Percentiles rank a stretch among this genome's conserved stretches.
Evolutionary conservation across 2,797 vertebrate genomes (phyloP).

Genomic region (Siniperca undulata): DNA sequence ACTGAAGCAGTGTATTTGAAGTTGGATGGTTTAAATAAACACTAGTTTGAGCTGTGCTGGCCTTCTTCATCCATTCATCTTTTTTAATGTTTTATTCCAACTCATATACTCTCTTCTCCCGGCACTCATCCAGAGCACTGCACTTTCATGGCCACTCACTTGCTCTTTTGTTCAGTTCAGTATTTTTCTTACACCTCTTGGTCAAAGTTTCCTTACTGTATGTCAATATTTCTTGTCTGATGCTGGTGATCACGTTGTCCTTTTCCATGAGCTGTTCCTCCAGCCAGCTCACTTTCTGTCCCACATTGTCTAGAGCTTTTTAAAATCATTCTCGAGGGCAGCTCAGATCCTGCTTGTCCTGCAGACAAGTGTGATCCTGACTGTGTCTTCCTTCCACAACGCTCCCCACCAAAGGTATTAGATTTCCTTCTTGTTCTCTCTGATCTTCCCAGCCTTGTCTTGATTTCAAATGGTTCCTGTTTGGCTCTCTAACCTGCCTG

Average conservation of each 20-base stretch:
- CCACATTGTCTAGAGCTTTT: constrained; percentile 21
- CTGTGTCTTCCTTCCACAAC: constrained; percentile 12
- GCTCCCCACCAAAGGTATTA: neutral
- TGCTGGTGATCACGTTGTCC: constrained; percentile 16
- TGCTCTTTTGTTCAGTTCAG: neutral
- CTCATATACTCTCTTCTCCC: neutral
- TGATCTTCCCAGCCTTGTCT: constrained; percentile 9
- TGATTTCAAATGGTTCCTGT: neutral
- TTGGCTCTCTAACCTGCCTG: neutral
- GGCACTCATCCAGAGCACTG: neutral
- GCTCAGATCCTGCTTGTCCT: constrained; percentile 22
- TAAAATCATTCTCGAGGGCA: constrained; percentile 21
- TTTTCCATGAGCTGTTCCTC: constrained; percentile 16
- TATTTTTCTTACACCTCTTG: neutral
- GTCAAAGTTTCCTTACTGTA: neutral
- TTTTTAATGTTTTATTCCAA: constrained; percentile 8
- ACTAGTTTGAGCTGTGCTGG: neutral
- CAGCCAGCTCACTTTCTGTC: constrained; percentile 10
- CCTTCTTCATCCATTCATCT: constrained; percentile 6
- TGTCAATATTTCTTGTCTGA: constrained; percentile 3
- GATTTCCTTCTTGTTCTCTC: constrained; percentile 16
- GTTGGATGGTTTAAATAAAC: constrained; percentile 15
- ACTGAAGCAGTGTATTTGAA: neutral
- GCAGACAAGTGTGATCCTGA: constrained; percentile 30
- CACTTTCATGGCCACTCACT: neutral